A percentile compares a stretch with the other conserved stretches of the same genome.
phyloP scores from a whole-genome alignment of 2,888 invertebrate genomes.

The Epinotia brunnichana region DNA sequence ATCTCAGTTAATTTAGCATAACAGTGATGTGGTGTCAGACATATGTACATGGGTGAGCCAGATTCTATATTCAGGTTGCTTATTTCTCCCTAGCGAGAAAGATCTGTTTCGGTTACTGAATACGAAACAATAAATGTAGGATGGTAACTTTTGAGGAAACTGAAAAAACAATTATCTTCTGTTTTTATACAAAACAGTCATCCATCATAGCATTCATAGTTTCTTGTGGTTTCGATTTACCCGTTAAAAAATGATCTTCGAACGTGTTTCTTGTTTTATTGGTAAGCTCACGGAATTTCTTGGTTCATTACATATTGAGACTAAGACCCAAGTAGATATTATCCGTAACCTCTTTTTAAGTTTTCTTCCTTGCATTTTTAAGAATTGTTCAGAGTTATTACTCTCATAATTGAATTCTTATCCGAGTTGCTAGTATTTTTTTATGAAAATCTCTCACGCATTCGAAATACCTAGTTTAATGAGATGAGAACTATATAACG shows the following conservation, averaged over 20 bases:
- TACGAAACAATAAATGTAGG: background rate
- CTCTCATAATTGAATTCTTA: background rate
- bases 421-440: background rate
- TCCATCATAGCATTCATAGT: background rate
- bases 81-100: background rate
- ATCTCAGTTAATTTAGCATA: slow-evolving; percentile 46
- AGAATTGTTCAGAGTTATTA: slow-evolving; percentile 19
- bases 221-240: background rate
- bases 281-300: background rate
- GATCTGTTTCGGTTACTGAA: background rate
- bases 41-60: background rate
- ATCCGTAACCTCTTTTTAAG: background rate
- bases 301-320: background rate
- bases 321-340: background rate
- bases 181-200: no score
- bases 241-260: background rate
- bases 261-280: background rate
- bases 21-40: background rate
- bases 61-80: background rate
- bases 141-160: background rate
- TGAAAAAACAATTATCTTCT: no score
- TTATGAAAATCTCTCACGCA: slow-evolving; percentile 26
- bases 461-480: slow-evolving; percentile 21
- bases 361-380: background rate
- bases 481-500: slow-evolving; percentile 21